These are phyloP conservation scores for Pseudomyrmex concolor DNA, from an alignment of 1,140 invertebrate genomes.

Conservation along the genomic window DNA sequence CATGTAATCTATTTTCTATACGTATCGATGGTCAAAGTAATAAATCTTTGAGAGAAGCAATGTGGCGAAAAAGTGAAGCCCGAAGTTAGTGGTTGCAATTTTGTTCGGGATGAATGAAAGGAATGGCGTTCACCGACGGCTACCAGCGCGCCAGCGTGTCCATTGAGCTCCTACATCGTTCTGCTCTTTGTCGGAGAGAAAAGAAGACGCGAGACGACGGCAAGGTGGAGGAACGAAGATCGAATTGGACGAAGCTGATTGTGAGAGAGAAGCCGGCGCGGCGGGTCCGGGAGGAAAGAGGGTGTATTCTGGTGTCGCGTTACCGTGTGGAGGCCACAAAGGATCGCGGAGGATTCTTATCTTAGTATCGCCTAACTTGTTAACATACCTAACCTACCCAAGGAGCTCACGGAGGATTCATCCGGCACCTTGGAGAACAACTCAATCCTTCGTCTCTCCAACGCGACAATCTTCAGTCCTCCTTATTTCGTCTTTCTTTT, in stretches of 20 bases:
- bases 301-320: constrained; percentile 80
- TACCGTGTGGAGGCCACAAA: constrained; percentile 79
- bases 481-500: constrained; percentile 49
- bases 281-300: constrained; percentile 75
- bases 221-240: constrained; percentile 48
- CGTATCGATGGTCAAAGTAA: constrained; percentile 6
- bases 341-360: constrained; percentile 80
- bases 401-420: constrained; percentile 71
- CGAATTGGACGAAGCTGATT: not conserved
- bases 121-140: constrained; percentile 68
- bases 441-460: constrained; percentile 71
- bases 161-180: constrained; percentile 69
- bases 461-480: constrained; percentile 35
- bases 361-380: constrained; percentile 82
- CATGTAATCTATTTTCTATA: not conserved
- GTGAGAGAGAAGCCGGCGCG: constrained; percentile 50
- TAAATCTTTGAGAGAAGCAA: constrained; percentile 57
- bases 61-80: constrained; percentile 35
- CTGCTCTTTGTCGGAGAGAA: constrained; percentile 52
- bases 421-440: constrained; percentile 73
- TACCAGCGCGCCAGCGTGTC: constrained; percentile 62
- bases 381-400: constrained; percentile 81
- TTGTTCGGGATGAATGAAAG: constrained; percentile 72
- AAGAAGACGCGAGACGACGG: constrained; percentile 28
- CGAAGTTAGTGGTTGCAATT: constrained; percentile 62